A percentile compares a stretch with the other conserved stretches of the same genome.
These are phyloP conservation scores for Papilio elwesi DNA, from an alignment of 2,888 invertebrate species.

Conservation along the genomic window DNA sequence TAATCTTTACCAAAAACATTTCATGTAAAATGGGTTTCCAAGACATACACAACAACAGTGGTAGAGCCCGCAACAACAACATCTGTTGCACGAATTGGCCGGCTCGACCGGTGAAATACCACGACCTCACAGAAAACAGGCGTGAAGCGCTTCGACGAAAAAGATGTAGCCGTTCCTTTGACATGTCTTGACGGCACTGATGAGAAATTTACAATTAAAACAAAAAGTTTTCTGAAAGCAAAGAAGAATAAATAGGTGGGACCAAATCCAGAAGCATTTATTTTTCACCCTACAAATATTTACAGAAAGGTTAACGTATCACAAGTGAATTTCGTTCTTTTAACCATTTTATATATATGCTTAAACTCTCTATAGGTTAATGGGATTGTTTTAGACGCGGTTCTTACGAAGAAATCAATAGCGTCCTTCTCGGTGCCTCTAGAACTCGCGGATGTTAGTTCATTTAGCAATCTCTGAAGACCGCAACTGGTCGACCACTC, in stretches of 20 bases:
- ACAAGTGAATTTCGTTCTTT: background rate
- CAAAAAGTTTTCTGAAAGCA: background rate
- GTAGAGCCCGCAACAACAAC: too few relatives aligned
- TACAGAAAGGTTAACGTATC: conserved; percentile 19
- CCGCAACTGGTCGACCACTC: conserved; percentile 6
- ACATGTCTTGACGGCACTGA: too few relatives aligned
- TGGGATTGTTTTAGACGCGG: background rate
- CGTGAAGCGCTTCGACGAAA: too few relatives aligned
- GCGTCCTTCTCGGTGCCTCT: background rate
- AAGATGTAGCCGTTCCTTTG: too few relatives aligned
- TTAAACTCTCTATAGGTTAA: background rate
- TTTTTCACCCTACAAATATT: background rate
- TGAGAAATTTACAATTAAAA: background rate
- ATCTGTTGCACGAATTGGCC: too few relatives aligned
- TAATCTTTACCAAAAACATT: too few relatives aligned
- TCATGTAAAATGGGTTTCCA: too few relatives aligned
- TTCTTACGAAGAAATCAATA: conserved; percentile 13
- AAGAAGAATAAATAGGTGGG: background rate
- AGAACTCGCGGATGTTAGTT: background rate
- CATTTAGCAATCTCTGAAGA: background rate
- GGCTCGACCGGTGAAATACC: too few relatives aligned
- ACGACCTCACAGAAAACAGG: too few relatives aligned
- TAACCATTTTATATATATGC: background rate
- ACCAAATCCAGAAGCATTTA: conserved; percentile 3
- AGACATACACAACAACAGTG: too few relatives aligned